A percentile compares a stretch with the other conserved stretches of the same genome.
Conservation (phyloP, 2,888 invertebrate species). For the Synergus itoensis region DNA sequence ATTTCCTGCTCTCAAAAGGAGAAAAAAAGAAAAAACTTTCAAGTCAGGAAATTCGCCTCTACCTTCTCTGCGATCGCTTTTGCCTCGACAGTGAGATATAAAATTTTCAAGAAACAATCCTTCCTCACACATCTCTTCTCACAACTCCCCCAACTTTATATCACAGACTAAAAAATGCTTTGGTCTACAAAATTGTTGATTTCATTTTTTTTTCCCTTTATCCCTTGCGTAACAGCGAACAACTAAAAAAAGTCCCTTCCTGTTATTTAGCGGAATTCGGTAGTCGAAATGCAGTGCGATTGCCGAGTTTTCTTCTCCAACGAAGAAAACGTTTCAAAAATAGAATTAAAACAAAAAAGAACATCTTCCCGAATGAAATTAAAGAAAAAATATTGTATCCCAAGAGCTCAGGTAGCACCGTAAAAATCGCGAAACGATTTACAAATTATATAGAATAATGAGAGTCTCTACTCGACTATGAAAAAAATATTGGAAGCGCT, state of each 20-base stretch:
- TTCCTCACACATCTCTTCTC: conserved; percentile 61
- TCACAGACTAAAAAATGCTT: conserved; percentile 78
- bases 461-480: background rate
- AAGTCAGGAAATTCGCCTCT: background rate
- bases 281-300: conserved; percentile 21
- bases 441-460: conserved; percentile 16
- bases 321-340: conserved; percentile 13
- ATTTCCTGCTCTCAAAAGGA: background rate
- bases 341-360: background rate
- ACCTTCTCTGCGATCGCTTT: conserved; percentile 7
- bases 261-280: background rate
- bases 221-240: conserved; percentile 42
- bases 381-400: conserved; percentile 7
- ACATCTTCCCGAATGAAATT: background rate
- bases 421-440: conserved; percentile 25
- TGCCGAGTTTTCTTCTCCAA: conserved; percentile 26
- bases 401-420: conserved; percentile 37
- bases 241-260: background rate
- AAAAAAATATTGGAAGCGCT: background rate
- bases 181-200: conserved; percentile 72
- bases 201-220: conserved; percentile 46
- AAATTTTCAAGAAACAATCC: conserved; percentile 36
- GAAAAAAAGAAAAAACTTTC: background rate
- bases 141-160: conserved; percentile 69
- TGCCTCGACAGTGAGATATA: background rate